Evolutionary conservation across 2,113 vertebrate species (phyloP).

Genomic region (Crotalus helleri): DNA sequence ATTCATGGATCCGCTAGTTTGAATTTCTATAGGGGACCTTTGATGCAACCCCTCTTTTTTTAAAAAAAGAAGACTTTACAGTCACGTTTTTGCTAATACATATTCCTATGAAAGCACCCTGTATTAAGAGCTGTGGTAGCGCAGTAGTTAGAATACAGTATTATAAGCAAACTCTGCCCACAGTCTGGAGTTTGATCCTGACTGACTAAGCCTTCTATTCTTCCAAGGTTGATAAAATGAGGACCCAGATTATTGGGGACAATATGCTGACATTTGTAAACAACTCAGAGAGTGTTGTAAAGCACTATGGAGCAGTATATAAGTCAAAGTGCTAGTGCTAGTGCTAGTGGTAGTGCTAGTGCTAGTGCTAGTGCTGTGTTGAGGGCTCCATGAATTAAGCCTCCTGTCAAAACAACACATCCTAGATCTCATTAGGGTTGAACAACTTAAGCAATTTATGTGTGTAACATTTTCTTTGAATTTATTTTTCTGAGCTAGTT

Average conservation of each 20-base stretch:
- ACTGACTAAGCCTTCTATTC: not conserved
- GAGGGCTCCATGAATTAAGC: not conserved
- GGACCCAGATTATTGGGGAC: not conserved
- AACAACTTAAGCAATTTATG: not conserved
- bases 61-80: not conserved
- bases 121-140: not conserved
- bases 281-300: not conserved
- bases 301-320: not conserved
- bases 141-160: not conserved
- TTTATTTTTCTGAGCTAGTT: not conserved
- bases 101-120: not conserved
- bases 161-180: no score
- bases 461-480: not conserved
- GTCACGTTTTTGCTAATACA: not conserved
- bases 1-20: not conserved
- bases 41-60: not conserved
- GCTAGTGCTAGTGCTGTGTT: not conserved
- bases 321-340: not conserved
- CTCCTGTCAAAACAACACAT: not conserved
- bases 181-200: not conserved
- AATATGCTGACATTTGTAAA: not conserved
- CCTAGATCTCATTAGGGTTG: not conserved
- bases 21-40: not conserved
- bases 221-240: not conserved
- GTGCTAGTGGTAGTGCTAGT: not conserved